Evolutionary conservation across 2,888 invertebrate genomes (phyloP), one percentile per base, ranked within the genome.

Genomic region (Onchidella celtica): DNA sequence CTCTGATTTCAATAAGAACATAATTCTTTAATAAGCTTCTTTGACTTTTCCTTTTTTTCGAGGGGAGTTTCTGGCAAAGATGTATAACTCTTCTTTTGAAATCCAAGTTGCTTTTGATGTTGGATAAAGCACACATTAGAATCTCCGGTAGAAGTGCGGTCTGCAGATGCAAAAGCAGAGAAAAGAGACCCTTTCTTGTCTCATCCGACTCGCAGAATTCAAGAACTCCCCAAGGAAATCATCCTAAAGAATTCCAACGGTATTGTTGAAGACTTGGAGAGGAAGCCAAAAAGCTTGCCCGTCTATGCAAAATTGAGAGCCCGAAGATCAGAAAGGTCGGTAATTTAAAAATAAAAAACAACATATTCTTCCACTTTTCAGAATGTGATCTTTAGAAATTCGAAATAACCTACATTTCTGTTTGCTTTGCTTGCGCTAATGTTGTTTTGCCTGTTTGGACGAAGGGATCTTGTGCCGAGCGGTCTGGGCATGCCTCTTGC

Each of bases 21-120:
- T 76, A 47, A 76, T 76, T 76, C 75, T 76, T 76, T 76, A 76
- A 76, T 76, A 76, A 47, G 47, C 63, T 65, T 65, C 75, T 76
- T 65, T 76, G 75, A 65, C n/a, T n/a, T n/a, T n/a, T n/a, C n/a
- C n/a, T 65, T 47, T 47, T 14, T 32, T 36, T 32, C 32, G 14
- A 9, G 3, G 21, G 38, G 47, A 17, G 38, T 29, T 75, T 40
- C 57, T 9, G 32, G 38, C 40, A 29, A 76, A 76, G 75, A 76
- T 65, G 75, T 59, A 61, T 38, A 65, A 76, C 34, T 57, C 72
- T 32, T 34, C 57, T 57, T 63, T 63, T 65, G 75, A 63, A 47
- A 40, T 65, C n/a, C 1, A 27, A 65, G 21, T 29, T 29, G 27
- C 32, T 6, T 76, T 76, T 76, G 75, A 76, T 32, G 65, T 74